Evolutionary conservation across 2,888 invertebrate species (phyloP).

Genomic region (Fragum whitleyi): DNA sequence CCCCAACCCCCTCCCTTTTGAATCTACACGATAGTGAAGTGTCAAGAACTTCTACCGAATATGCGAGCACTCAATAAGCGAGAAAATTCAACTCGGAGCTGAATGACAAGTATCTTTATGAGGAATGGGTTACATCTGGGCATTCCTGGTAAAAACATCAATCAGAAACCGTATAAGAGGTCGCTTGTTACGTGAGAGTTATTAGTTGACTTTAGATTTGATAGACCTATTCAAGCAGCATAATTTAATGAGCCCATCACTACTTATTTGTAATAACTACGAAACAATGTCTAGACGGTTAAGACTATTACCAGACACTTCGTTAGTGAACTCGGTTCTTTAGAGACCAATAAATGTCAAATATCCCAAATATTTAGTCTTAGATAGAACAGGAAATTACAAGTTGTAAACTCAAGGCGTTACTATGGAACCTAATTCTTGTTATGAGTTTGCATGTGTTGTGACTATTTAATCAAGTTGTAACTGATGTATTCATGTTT

Average conservation of each 20-base stretch:
- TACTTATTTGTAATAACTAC: not conserved
- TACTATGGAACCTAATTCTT: not conserved
- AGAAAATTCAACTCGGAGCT: too few species aligned
- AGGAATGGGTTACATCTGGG: too few species aligned
- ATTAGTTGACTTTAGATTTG: not conserved
- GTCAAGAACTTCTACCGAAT: too few species aligned
- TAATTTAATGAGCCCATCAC: not conserved
- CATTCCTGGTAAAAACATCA: too few species aligned
- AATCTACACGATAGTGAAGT: too few species aligned
- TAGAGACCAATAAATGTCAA: constrained; percentile 4
- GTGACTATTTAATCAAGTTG: too few species aligned
- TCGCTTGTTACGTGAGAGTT: not conserved
- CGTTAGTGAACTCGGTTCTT: not conserved
- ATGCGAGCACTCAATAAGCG: too few species aligned
- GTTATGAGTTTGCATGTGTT: too few species aligned
- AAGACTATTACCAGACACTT: constrained; percentile 1
- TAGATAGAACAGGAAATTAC: not conserved
- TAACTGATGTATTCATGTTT: too few species aligned
- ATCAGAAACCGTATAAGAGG: not conserved
- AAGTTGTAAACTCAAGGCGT: not conserved
- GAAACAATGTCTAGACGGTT: not conserved
- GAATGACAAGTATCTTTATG: too few species aligned
- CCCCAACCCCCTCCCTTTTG: too few species aligned
- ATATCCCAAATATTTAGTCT: not conserved
- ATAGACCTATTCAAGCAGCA: not conserved